Base-by-base conservation (phyloP, 2,888 invertebrate species). In the Aricia artaxerxes region DNA sequence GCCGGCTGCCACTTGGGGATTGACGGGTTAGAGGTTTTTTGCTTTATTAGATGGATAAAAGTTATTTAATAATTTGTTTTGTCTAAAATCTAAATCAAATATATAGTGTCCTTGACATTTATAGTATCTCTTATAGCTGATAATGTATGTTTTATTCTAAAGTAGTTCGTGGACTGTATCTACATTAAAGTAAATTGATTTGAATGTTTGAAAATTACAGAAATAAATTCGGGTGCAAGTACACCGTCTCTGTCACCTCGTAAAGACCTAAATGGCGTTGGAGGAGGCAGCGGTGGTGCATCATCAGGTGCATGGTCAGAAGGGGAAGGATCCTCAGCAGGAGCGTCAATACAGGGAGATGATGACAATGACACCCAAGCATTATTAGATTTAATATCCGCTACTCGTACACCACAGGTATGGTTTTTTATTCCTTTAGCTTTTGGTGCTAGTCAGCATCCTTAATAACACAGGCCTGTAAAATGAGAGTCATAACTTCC, bases 281-380 rank as follows among this genome's bases (percentile, higher is more conserved):
- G 89, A 86, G 95, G 84, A 84, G 94, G 90, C 76, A 91, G 88
- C 88, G 95, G 90, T 87, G 95, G 88, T 85, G 95, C 95, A 83
- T 97, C 96, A n/a, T 97, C 97, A n/a, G 97, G 97, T 69, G 93
- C 91, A 7, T 93, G 93, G 92, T 97, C 97, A 81, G 97, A 97
- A 90, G 97, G 97, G 80, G 97, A 97, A 85, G 97, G 97, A 85
- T 96, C 96, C 81, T 96, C 96, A 75, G 97, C 97, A 83, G 95
- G 96, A 83, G 96, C 96, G 82, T 96, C 96, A 77, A 96, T 97
- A 85, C 95, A 96, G 82, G 96, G 96, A 82, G 96, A 96, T 85
- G 97, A 97, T 81, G 97, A 97, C 83, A 96, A 94, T 84, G 97
- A 97, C 84, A 95, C 96, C 81, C 95, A 96, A 84, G 94, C 96